Base-by-base conservation (phyloP, 2,888 invertebrate genomes). In the Tachina lurida region DNA sequence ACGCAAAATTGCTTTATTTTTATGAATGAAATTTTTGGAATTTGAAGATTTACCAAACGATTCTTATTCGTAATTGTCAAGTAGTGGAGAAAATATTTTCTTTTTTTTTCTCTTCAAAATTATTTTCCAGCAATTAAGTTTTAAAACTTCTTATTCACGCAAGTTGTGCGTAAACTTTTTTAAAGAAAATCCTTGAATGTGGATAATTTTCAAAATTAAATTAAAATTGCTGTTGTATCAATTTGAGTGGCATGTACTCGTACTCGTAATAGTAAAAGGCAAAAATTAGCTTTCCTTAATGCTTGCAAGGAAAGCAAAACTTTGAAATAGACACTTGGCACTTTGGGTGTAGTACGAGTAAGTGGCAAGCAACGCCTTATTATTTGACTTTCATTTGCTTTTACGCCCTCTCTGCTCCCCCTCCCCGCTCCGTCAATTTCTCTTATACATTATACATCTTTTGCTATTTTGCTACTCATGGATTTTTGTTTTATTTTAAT, bases 1-100 rank as follows among this genome's bases (percentile, higher is more conserved):
- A 91, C 91, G 90, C 90, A 91, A 91, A 92, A 93, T 92, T 91
- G 91, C 92, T 93, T 91, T 60, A 68, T 52, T 60, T 75, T 77
- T 41, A 17, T 63, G 62, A 17, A 17, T 9, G 47, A 39, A 56
- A 65, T 19, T 8, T 71, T 77, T 52, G 19, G 12, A 77, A 60
- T 77, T 83, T 67, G 10, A 67, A 47, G 31, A 70, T 76, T 63
- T 39, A 17, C 43, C 19, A 43, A 56, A 19, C 43, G 43, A 7
- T 68, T 70, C 22, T 58, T 31, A n/a, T 45, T 3, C 3, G 9
- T 41, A 41, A 10, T 43, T 17, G 41, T 43, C 58, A 31, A 60
- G 62, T 17, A 41, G 41, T 15, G 9, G 39, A 45, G 2, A 62
- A 10, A 62, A 62, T 22, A 15, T 4, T 8, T 58, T 45, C 9